phyloP scores from a whole-genome alignment of 2,113 vertebrate genomes.

The Protomyctophum bolini region DNA sequence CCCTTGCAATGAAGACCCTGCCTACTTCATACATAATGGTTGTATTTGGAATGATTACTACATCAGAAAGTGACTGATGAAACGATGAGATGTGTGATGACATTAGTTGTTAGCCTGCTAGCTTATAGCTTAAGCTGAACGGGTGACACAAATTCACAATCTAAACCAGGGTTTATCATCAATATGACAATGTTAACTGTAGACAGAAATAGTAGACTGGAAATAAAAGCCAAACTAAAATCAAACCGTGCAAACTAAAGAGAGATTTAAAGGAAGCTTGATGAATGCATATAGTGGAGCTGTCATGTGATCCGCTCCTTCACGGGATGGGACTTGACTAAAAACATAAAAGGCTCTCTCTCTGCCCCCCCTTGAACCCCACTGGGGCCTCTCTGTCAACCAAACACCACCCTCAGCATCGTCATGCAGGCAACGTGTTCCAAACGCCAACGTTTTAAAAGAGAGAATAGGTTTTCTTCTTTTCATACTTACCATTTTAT shows the following conservation, averaged over 20 bases:
- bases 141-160: neutral
- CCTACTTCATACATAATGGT: too few species aligned
- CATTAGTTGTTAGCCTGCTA: constrained; percentile 54
- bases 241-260: neutral
- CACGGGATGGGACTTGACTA: constrained; percentile 23
- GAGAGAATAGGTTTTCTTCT: constrained; percentile 27
- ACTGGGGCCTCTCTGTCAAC: neutral
- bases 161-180: neutral
- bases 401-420: neutral
- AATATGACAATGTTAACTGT: constrained; percentile 1
- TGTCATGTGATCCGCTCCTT: constrained; percentile 75
- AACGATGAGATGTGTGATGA: neutral
- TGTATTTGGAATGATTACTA: neutral
- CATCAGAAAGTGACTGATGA: neutral
- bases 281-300: constrained; percentile 31
- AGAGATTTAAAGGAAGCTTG: neutral
- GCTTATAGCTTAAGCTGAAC: constrained; percentile 54
- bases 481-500: constrained; percentile 77
- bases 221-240: neutral
- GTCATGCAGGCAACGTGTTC: too few species aligned
- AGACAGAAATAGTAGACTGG: too few species aligned
- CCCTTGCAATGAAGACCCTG: too few species aligned
- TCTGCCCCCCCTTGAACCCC: neutral
- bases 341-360: neutral
- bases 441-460: neutral